A percentile compares a stretch with the other conserved stretches of the same genome.
Conservation (phyloP, 2,888 invertebrate genomes). For the Trypoxylon attenuatum region DNA sequence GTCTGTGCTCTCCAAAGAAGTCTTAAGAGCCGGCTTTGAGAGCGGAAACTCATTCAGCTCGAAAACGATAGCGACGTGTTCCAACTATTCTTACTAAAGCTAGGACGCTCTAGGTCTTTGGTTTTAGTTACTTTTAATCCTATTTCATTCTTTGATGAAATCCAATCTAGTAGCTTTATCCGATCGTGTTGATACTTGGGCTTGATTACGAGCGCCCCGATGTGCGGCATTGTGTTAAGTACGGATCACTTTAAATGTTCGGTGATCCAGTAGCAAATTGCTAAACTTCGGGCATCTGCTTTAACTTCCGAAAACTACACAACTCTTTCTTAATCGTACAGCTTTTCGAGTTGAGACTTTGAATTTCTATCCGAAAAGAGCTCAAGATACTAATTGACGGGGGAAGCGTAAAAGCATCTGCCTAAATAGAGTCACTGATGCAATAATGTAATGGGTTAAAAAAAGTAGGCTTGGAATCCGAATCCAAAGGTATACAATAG, state of each 20-base stretch:
- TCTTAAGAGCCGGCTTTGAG: constrained; percentile 15
- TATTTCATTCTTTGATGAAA: constrained; percentile 21
- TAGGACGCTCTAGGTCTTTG: constrained; percentile 12
- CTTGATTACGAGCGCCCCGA: background rate
- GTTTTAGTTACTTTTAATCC: constrained; percentile 47
- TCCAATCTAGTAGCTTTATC: constrained; percentile 15
- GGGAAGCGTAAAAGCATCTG: too few species aligned
- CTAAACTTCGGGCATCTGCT: too few species aligned
- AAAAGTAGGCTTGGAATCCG: too few species aligned
- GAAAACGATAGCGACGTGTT: constrained; percentile 32
- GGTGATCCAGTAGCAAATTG: background rate
- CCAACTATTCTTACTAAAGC: constrained; percentile 5
- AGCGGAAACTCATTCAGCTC: constrained; percentile 7
- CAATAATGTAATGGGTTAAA: too few species aligned
- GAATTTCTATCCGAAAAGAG: too few species aligned
- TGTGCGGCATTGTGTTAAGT: background rate
- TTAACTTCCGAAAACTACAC: too few species aligned
- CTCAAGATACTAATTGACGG: too few species aligned
- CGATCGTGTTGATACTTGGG: background rate
- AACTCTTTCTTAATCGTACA: too few species aligned
- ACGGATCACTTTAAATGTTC: background rate
- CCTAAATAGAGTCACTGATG: too few species aligned
- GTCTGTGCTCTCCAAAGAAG: constrained; percentile 14
- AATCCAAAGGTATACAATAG: background rate
- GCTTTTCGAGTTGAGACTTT: too few species aligned